Evolutionary conservation across 35 echinoderm and acorn worm species (phyloP), one percentile per base, ranked within the genome.

Genomic region (Lytechinus pictus): DNA sequence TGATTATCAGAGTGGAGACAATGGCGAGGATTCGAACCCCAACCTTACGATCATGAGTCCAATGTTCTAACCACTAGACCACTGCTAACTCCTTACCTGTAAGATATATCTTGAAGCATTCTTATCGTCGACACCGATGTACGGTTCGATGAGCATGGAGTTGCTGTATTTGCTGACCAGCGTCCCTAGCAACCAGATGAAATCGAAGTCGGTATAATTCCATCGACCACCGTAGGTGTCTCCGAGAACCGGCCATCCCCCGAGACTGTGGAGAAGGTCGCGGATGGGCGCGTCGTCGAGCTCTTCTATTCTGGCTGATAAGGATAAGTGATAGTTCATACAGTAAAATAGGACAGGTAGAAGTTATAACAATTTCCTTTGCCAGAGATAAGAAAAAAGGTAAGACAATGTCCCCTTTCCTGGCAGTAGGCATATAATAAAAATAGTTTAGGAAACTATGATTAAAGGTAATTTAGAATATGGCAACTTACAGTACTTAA

Each of bases 211-310:
- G 5, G 72, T 9, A 9, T 87, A 13, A 16, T 92, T 87, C 98
- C 98, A 99, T 9, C 86, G 91, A 27, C 98, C 98, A 16, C 98
- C 98, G 27, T 88, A 56, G 1, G 86, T 86, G 9, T 94, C 86
- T 0, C 97, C 95, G 10, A 99, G 95, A 6, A 97, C 97, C 0
- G 98, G 98, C 98, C 98, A 99, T 6, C 98, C 98, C 14, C 98
- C 98, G 33, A 99, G 61, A 1, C 93, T 44, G 33, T 87, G 86
- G 3, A 99, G 91, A 6, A 97, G 90, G 13, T 97, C 87, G 60
- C 86, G 92, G 1, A 99, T 89, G 11, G 98, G 98, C 24, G 86
- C 9, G 5, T 87, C 96, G 91, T 96, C 97, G 86, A 54, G 94
- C 54, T 91, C n/a, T 57, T 99, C 97, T 54, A 99, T 97, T n/a